phyloP scores from a whole-genome alignment of 2,113 vertebrate species.

The Mugil cephalus region DNA sequence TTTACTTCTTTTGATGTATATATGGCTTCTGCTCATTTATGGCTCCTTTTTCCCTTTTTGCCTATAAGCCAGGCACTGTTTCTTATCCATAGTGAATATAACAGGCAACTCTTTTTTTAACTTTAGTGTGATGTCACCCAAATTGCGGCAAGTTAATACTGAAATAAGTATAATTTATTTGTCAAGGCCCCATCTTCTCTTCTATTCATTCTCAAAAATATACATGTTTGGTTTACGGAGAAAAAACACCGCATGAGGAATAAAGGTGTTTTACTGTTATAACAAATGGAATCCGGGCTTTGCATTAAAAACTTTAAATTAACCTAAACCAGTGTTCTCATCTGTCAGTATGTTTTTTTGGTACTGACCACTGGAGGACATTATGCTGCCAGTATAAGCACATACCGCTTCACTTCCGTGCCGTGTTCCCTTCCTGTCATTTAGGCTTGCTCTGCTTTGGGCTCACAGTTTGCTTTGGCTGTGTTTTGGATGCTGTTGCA shows the following conservation, averaged over 20 bases:
- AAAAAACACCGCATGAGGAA: conserved; percentile 32
- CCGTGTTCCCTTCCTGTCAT: background rate
- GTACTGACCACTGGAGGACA: conserved; percentile 32
- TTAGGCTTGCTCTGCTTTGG: conserved; percentile 76
- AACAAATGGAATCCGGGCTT: conserved; percentile 19
- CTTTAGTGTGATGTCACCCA: conserved; percentile 48
- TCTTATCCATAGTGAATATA: conserved; percentile 45
- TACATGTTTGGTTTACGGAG: conserved; percentile 35
- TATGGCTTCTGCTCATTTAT: conserved; percentile 82
- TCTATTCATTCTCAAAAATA: conserved; percentile 19
- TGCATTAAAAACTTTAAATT: conserved; percentile 28
- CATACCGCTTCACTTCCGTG: conserved; percentile 28
- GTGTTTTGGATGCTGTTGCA: conserved; percentile 66
- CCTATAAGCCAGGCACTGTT: conserved; percentile 64
- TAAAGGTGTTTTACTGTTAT: conserved; percentile 10
- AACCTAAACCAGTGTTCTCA: conserved; percentile 33
- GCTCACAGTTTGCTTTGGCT: conserved; percentile 69
- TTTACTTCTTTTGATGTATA: conserved; percentile 41
- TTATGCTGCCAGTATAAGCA: conserved; percentile 10
- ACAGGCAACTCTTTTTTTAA: conserved; percentile 30
- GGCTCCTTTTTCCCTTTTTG: conserved; percentile 72
- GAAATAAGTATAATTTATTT: conserved; percentile 14
- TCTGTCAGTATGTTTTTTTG: conserved; percentile 24
- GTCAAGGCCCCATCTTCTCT: conserved; percentile 36
- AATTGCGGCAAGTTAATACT: conserved; percentile 47